These are phyloP conservation scores for Mola mola DNA, from an alignment of 2,113 vertebrate genomes.

Conservation along the genomic window DNA sequence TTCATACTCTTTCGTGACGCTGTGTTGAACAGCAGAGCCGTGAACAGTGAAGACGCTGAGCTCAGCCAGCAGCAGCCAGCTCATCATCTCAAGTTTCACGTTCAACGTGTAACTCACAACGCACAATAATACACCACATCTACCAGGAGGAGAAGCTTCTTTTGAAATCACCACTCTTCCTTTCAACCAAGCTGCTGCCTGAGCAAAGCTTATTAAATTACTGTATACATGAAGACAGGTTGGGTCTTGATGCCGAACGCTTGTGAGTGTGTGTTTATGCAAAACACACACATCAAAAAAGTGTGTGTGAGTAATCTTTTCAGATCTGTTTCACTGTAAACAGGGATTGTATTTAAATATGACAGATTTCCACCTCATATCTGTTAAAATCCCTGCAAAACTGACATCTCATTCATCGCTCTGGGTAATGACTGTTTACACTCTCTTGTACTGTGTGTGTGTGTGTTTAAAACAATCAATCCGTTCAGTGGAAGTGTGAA, in stretches of 20 bases:
- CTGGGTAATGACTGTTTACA: constrained; percentile 71
- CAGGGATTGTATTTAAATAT: constrained; percentile 58
- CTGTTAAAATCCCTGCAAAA: constrained; percentile 65
- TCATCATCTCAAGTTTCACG: not conserved
- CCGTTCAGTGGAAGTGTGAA: constrained; percentile 49
- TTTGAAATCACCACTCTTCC: constrained; percentile 49
- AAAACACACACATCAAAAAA: too few species aligned
- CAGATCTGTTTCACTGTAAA: constrained; percentile 58
- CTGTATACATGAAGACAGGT: constrained; percentile 49
- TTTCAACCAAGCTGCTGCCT: constrained; percentile 51
- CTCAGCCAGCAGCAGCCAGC: not conserved
- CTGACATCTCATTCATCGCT: constrained; percentile 57
- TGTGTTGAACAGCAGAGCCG: too few species aligned
- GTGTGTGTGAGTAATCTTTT: constrained; percentile 19
- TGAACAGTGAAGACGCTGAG: too few species aligned
- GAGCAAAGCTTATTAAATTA: constrained; percentile 45
- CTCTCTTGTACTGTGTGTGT: constrained; percentile 34
- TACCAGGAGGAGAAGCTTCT: constrained; percentile 29
- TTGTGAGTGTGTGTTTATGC: constrained; percentile 21
- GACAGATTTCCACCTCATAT: constrained; percentile 65
- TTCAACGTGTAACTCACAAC: not conserved
- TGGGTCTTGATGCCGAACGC: constrained; percentile 46
- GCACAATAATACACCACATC: constrained; percentile 19
- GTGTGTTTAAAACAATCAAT: constrained; percentile 47
- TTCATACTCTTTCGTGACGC: not conserved